Base-by-base conservation (phyloP, 2,888 invertebrate genomes). In the Polydesmus complanatus region DNA sequence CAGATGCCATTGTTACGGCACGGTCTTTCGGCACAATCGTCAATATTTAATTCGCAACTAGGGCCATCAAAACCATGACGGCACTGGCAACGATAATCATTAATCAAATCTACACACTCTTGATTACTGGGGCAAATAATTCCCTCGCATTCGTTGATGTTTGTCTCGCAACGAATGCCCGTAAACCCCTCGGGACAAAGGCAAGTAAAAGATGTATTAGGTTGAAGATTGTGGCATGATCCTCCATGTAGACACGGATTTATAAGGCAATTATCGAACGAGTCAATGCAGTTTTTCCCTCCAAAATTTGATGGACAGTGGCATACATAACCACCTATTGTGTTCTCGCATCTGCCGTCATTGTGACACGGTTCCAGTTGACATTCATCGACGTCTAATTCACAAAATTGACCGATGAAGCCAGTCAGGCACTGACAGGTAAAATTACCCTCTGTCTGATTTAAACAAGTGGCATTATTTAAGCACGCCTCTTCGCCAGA, bases 91-190 rank as follows among this genome's bases (percentile, higher is more conserved):
- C 69, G 67, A 54, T 66, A 64, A 64, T 73, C 72, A 62, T 75
- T 78, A 19, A 81, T 70, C 50, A 77, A 73, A 67, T 82, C 82
- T 14, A 79, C 73, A 70, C 82, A 83, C 2, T 78, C 68, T 66
- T 77, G 75, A 11, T 76, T 77, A 37, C 75, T 70, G 1, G 78
- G 75, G 68, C 82, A 80, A 19, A 76, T 74, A 56, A 2, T 78
- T 58, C 83, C 79, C 56, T 78, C 75, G 72, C 93, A 93, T 73
- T 92, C 92, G 74, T 92, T 84, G 67, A 92, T 88, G 75, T 92
- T 85, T 60, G 78, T 74, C 69, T 85, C 83, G 75, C 92, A 93
- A 70, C 82, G 81, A 5, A 71, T 73, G 0, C 91, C 92, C 74
- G 78, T 79, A 76, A 81, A 61, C 3, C 61, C 61, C 1, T 11